A percentile compares a stretch with the other conserved stretches of the same genome.
Conservation (phyloP, 2,797 vertebrate species). For the Halcyon badia region DNA sequence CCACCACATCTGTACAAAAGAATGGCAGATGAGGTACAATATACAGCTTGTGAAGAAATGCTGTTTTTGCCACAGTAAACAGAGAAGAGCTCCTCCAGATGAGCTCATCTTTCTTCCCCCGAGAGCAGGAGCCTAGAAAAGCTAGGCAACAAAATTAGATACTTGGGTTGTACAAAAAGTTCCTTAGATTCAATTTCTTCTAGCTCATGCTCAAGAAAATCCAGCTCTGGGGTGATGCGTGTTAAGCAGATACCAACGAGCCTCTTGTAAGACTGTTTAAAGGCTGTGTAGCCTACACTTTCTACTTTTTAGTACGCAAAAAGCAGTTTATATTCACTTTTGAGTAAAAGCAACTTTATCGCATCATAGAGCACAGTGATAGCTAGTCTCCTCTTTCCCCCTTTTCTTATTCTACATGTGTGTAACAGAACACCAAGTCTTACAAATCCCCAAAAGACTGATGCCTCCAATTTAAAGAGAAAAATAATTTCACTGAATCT, state of each 20-base stretch:
- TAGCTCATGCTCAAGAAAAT: neutral
- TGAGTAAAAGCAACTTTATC: neutral
- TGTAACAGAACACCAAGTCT: neutral
- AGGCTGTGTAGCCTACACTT: neutral
- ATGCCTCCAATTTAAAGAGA: neutral
- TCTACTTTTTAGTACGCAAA: neutral
- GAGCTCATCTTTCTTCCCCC: neutral
- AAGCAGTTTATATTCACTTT: neutral
- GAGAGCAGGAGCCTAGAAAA: neutral
- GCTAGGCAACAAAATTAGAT: slow-evolving; percentile 33
- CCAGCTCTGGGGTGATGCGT: neutral
- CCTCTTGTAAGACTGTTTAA: neutral
- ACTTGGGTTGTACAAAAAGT: neutral
- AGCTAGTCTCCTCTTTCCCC: neutral
- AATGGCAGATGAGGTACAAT: neutral
- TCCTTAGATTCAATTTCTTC: neutral
- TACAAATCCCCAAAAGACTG: neutral
- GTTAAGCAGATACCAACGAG: neutral
- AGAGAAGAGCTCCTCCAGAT: slow-evolving; percentile 12
- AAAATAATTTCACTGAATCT: neutral
- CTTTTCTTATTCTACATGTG: neutral
- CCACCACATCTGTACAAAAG: neutral
- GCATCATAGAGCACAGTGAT: neutral
- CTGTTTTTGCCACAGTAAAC: slow-evolving; percentile 5
- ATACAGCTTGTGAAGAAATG: neutral